Evolutionary conservation across 2,113 vertebrate genomes (phyloP).

Genomic region (Chloropsis hardwickii): DNA sequence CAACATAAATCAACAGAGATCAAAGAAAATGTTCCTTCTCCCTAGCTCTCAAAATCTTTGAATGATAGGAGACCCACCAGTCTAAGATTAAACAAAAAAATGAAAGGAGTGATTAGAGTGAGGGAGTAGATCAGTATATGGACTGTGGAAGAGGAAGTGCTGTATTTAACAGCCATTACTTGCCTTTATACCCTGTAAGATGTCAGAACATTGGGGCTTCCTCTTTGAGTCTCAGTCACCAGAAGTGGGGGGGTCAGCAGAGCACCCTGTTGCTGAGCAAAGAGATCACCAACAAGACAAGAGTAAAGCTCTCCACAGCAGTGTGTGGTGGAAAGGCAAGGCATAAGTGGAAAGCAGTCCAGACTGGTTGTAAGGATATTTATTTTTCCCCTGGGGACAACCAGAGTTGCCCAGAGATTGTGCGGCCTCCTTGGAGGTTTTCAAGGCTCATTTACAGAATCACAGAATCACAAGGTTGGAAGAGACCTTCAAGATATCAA

Average conservation of each 20-base stretch:
- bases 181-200: background rate
- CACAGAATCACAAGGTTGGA: too few species aligned
- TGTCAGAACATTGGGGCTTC: background rate
- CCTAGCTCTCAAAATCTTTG: background rate
- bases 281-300: background rate
- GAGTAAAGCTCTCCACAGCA: background rate
- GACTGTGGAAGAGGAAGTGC: background rate
- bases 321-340: background rate
- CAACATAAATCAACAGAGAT: background rate
- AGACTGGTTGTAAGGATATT: background rate
- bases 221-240: background rate
- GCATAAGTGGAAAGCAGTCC: background rate
- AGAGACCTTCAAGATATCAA: too few species aligned
- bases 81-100: background rate
- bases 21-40: background rate
- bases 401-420: background rate
- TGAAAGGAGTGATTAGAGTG: background rate
- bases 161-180: background rate
- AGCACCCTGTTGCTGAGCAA: rapidly evolving
- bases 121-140: background rate
- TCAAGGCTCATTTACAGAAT: background rate
- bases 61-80: background rate
- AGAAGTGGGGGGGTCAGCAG: background rate
- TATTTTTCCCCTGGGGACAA: background rate
- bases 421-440: background rate